Conservation (phyloP, 2,113 vertebrate species). For the Thamnophis sirtalis region DNA sequence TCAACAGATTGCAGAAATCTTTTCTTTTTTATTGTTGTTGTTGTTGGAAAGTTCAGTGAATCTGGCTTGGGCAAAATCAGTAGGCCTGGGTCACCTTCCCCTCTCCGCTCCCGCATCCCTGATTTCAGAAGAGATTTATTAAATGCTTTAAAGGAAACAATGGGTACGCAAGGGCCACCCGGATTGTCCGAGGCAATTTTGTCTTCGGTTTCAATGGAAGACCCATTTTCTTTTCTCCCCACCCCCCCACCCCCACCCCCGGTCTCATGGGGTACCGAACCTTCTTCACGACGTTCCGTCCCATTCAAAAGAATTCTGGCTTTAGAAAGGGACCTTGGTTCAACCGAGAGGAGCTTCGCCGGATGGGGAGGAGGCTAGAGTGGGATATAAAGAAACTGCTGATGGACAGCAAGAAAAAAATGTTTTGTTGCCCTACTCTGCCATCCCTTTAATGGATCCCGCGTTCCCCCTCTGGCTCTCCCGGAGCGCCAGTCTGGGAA, state of each 20-base stretch:
- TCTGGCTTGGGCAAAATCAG: not conserved
- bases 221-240: no score
- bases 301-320: not conserved
- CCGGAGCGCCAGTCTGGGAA: not conserved
- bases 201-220: not conserved
- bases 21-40: not conserved
- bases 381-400: not conserved
- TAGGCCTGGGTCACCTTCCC: not conserved
- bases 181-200: not conserved
- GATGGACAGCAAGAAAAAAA: not conserved
- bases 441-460: slow-evolving; percentile 61
- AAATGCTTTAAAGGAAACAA: not conserved
- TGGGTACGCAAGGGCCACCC: not conserved
- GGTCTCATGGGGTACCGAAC: not conserved
- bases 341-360: not conserved
- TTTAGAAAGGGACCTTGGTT: not conserved
- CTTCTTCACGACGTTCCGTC: not conserved
- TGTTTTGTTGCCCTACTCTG: slow-evolving; percentile 26
- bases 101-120: not conserved
- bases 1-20: not conserved
- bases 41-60: not conserved
- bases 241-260: fast-evolving
- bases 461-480: not conserved
- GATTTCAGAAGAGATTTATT: not conserved
- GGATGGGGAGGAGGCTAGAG: no score